These are phyloP conservation scores for Myotis daubentonii DNA, from an alignment of 2,797 vertebrate species.

Conservation along the genomic window DNA sequence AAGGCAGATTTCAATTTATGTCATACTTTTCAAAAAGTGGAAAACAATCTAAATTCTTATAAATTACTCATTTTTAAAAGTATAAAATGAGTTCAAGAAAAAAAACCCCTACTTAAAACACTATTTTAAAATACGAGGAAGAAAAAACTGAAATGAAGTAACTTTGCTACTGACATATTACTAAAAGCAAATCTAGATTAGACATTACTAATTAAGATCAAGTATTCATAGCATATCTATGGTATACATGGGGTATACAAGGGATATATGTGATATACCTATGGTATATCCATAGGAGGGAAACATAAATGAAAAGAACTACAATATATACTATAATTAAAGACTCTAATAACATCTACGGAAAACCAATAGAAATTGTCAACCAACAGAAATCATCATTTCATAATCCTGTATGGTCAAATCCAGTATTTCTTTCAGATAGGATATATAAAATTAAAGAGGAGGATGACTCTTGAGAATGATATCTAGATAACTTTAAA, in stretches of 20 bases:
- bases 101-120: constrained; percentile 35
- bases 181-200: constrained; percentile 40
- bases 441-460: constrained; percentile 3
- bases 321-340: not conserved
- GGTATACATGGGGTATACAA: not conserved
- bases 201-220: not conserved
- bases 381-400: constrained; percentile 3
- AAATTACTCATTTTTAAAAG: constrained; percentile 44
- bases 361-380: constrained; percentile 9
- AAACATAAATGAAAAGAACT: not conserved
- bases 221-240: not conserved
- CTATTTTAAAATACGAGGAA: not conserved
- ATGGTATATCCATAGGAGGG: not conserved
- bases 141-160: not conserved
- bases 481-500: not conserved
- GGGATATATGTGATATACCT: not conserved
- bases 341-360: not conserved
- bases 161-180: not conserved
- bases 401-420: constrained; percentile 35
- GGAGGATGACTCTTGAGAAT: constrained; percentile 25
- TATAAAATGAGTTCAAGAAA: constrained; percentile 33
- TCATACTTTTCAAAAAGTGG: constrained; percentile 5
- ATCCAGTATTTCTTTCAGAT: constrained; percentile 30
- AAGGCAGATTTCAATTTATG: constrained; percentile 18
- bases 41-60: not conserved